Evolutionary conservation across 2,797 vertebrate genomes (phyloP), one percentile per base, ranked within the genome.

Genomic region (Argyrosomus regius): DNA sequence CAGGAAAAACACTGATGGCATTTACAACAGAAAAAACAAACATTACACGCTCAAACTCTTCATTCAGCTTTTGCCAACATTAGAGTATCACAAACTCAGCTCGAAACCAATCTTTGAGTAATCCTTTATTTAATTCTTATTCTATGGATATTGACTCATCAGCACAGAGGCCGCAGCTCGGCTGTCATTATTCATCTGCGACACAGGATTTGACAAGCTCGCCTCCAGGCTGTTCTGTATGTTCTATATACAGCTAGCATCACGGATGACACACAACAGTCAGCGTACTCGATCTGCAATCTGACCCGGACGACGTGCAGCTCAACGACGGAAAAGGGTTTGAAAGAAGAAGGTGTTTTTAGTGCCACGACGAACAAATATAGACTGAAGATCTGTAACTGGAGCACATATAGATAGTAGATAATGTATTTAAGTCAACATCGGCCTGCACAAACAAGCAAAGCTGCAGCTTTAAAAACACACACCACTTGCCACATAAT

Each of bases 91-190:
- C 20, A 24, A n/a, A 35, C 14, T 9, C 9, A 24, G 49, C 50
- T 72, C 7, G 0, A 18, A 63, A 49, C n/a, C 4, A 0, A 28
- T 63, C 6, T 63, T 58, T 48, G 26, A 35, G 17, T 61, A 81
- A 74, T 18, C 17, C 13, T 0, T 75, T 70, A 39, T 39, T 39
- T 39, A 9, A 39, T 39, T 39, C 49, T 31, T 12, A 53, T 43
- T 82, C 66, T 78, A 70, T 58, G 60, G 52, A 78, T 75, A 91
- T 78, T 67, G 91, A 92, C 81, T 89, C 83, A 86, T 80, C 26
- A 39, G 22, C 54, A 70, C 64, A 77, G 69, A 66, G 17, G 72
- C 77, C 61, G 75, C 69, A 66, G 73, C 83, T 75, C 57, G 14
- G 62, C 72, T 69, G 84, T 90, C 82, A 71, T 67, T 61, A 70